Evolutionary conservation across 1,140 invertebrate species (phyloP), one percentile per base, ranked within the genome.

Genomic region (Magallana ariakensis): DNA sequence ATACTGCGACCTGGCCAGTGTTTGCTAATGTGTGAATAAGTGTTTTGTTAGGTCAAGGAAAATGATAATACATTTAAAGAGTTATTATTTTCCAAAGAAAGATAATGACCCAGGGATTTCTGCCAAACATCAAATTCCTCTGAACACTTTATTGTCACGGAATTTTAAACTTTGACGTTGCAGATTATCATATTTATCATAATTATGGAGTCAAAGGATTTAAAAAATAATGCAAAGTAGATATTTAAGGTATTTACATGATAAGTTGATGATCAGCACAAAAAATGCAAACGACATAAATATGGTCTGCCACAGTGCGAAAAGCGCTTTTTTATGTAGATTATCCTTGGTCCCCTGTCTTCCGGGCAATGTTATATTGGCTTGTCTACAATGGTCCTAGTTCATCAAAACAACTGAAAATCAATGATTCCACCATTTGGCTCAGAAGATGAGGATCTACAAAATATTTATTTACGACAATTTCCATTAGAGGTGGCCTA

Each of bases 331-430:
- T n/a, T n/a, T 10, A 75, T 75, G 66, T 75, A 75, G 22, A 75
- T 75, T 26, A 33, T 26, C 19, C 11, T 75, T 75, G 4, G 22
- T 19, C 33, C 19, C 33, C 10, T 75, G 66, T 11, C 66, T 75
- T 75, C 13, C 11, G 66, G 62, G 66, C 22, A 33, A 33, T 26
- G 66, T 75, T 75, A 75, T 13, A 75, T 75, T 11, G 33, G 22
- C 22, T 75, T 75, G 22, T 75, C 6, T 75, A 26, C 22, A 75
- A 11, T 75, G 22, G 22, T 66, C 33, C 33, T 9, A 26, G 66
- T 75, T 26, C 66, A 75, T 75, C 66, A 75, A 75, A 75, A 75
- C 66, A 75, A 75, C 22, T 26, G 22, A 33, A 75, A 75, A 75
- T 75, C 66, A 75, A 75, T 75, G 66, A 33, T 13, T 26, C 66